Evolutionary conservation across 30 jellyfish, hydroid and myxozoan species (phyloP), one percentile per base, ranked within the genome.

Genomic region (Turritopsis rubra): DNA sequence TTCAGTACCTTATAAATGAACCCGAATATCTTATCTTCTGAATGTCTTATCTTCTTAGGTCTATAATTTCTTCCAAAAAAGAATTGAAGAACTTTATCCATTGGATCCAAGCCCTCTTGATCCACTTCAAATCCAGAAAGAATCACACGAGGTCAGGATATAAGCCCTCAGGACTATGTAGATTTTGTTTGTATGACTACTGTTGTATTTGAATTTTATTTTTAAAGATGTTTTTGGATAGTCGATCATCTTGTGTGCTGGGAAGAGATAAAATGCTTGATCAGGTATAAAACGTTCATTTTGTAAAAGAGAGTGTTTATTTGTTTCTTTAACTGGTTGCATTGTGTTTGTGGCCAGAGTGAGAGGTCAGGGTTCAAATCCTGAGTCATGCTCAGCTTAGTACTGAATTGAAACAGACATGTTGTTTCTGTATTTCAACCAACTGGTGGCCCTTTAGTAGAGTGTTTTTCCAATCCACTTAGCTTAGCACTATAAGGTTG

Each of bases 51-150:
- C 52, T 13, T 53, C 52, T 1, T 4, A 86, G 94, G 91, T 86
- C 26, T 71, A 86, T 80, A 91, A 88, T 54, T 93, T 93, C 76
- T 93, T 93, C 75, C 72, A 72, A 71, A 23, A 82, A 54, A 71
- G 96, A 54, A 93, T 93, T n/a, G 96, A 93, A 65, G 87, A 75
- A 28, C 80, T 93, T n/a, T 93, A 93, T 77, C 99, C 99, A 23
- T 90, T 93, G 54, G 99, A 93, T 79, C 99, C 96, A 23, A 93
- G 99, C 80, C 99, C 99, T 4, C 96, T 86, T 68, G 99, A 93
- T 65, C 99, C 99, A 0, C 85, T 93, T 72, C 99, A 93, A 85
- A 96, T 93, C 20, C 99, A 93, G 81, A 85, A 91, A 72, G 99
- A 93, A 60, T 94, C 99, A 22, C 99, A 93, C 65, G 99, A 93